These are phyloP conservation scores for Manduca sexta DNA, from an alignment of 1,140 invertebrate genomes.

Conservation along the genomic window DNA sequence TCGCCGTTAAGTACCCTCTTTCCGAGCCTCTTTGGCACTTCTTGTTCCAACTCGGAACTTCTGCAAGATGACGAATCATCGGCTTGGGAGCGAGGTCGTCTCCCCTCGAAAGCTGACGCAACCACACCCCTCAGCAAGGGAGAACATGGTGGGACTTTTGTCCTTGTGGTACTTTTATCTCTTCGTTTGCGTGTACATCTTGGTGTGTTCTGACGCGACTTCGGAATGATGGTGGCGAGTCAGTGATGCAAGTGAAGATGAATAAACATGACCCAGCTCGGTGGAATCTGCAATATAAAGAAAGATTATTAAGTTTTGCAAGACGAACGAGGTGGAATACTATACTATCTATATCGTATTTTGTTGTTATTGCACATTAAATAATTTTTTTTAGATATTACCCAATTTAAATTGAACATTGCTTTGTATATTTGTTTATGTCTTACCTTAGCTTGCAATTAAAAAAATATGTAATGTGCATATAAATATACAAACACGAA, in stretches of 20 bases:
- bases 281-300: conserved; percentile 34
- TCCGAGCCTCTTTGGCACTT: conserved; percentile 52
- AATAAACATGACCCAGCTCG: conserved; percentile 25
- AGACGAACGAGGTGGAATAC: no score
- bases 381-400: no score
- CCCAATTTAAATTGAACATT: no score
- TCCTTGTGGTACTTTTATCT: conserved; percentile 65
- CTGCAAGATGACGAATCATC: conserved; percentile 76
- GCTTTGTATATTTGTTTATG: no score
- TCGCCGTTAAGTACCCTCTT: conserved; percentile 53
- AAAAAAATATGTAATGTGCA: no score
- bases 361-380: no score
- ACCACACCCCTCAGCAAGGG: conserved; percentile 62
- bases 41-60: conserved; percentile 75
- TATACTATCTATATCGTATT: no score
- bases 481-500: no score
- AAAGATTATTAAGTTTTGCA: neutral
- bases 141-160: conserved; percentile 65
- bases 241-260: conserved; percentile 1
- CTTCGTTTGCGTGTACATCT: conserved; percentile 65
- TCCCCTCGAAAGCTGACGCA: conserved; percentile 64
- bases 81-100: conserved; percentile 57
- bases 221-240: conserved; percentile 51
- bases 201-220: conserved; percentile 51
- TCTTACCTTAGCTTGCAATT: no score